These are phyloP conservation scores for Clarias fuscus DNA, from an alignment of 2,797 vertebrate species.

Conservation along the genomic window DNA sequence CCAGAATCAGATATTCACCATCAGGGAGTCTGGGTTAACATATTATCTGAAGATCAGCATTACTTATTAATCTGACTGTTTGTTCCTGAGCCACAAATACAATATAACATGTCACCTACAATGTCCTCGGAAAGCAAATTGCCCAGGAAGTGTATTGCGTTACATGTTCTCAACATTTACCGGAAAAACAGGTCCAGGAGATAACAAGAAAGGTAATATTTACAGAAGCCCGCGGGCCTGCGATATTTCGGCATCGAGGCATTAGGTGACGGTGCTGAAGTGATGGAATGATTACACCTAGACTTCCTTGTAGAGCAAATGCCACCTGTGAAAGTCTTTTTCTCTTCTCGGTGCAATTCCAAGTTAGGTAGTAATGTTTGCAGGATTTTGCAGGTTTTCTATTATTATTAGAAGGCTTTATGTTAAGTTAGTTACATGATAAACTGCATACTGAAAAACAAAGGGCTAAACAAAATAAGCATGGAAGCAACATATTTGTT, in stretches of 20 bases:
- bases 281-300: background rate
- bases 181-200: slow-evolving; percentile 77
- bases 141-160: slow-evolving; percentile 69
- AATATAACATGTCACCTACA: slow-evolving; percentile 74
- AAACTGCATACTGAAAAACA: slow-evolving; percentile 28
- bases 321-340: background rate
- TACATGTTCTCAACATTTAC: slow-evolving; percentile 75
- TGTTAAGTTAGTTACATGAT: slow-evolving; percentile 39
- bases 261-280: slow-evolving; percentile 48
- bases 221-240: slow-evolving; percentile 64
- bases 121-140: slow-evolving; percentile 76
- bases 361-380: background rate
- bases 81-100: slow-evolving; percentile 67
- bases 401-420: background rate
- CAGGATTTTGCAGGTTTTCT: background rate
- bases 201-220: slow-evolving; percentile 83
- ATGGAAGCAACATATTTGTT: slow-evolving; percentile 74
- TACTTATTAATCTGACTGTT: slow-evolving; percentile 80
- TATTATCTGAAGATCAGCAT: slow-evolving; percentile 76
- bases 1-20: slow-evolving; percentile 69
- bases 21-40: slow-evolving; percentile 67
- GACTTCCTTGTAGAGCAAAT: background rate
- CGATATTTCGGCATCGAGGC: slow-evolving; percentile 51
- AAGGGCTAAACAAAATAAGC: slow-evolving; percentile 65
- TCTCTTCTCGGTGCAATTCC: background rate